Evolutionary conservation across 2,888 invertebrate genomes (phyloP).

Genomic region (Diplolepis rosae): DNA sequence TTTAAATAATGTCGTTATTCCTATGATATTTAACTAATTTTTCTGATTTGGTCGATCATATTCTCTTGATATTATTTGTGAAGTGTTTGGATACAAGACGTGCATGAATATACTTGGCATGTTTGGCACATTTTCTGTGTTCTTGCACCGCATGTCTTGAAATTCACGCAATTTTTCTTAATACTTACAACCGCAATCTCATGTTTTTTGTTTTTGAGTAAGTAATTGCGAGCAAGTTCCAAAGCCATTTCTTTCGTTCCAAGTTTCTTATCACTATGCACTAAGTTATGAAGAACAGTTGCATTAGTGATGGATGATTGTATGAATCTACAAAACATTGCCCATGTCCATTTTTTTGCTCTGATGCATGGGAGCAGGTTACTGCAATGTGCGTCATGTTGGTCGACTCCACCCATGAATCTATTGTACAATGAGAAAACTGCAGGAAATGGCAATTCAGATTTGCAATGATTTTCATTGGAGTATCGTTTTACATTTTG

Average conservation of each 20-base stretch:
- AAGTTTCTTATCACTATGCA: neutral
- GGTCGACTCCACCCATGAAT: slow-evolving; percentile 30
- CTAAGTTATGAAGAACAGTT: slow-evolving; percentile 13
- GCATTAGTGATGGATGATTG: slow-evolving; percentile 29
- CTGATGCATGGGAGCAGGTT: slow-evolving; percentile 2
- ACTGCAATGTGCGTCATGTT: slow-evolving; percentile 29
- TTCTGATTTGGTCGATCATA: too few relatives aligned
- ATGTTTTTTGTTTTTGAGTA: neutral
- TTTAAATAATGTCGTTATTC: too few relatives aligned
- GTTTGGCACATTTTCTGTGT: too few relatives aligned
- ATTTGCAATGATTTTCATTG: slow-evolving; percentile 20
- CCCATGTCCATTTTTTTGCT: slow-evolving; percentile 32
- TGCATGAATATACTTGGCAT: too few relatives aligned
- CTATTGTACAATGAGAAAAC: slow-evolving; percentile 31
- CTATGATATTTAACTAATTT: too few relatives aligned
- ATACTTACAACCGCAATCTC: too few relatives aligned
- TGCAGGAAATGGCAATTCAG: slow-evolving; percentile 19
- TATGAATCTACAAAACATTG: slow-evolving; percentile 17
- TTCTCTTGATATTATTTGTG: too few relatives aligned
- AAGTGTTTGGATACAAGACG: too few relatives aligned
- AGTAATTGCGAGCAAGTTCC: slow-evolving; percentile 6
- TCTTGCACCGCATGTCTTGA: too few relatives aligned
- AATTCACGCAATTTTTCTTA: too few relatives aligned
- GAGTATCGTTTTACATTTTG: slow-evolving; percentile 17
- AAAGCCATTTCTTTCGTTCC: slow-evolving; percentile 27